These are phyloP conservation scores for Pangasianodon hypophthalmus DNA, from an alignment of 2,113 vertebrate genomes.

Conservation along the genomic window DNA sequence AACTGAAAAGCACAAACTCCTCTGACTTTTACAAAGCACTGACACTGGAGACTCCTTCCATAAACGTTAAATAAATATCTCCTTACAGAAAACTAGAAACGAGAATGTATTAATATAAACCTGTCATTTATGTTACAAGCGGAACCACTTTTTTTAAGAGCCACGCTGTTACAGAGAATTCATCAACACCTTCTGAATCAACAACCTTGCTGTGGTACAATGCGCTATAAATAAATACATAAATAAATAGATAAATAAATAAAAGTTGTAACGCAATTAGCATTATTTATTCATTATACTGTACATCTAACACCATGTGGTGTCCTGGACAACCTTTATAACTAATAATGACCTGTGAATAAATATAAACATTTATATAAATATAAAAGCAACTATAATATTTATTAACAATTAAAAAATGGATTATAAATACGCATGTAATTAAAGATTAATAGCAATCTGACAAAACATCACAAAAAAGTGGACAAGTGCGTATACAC, in stretches of 20 bases:
- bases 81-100: neutral
- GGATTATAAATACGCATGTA: neutral
- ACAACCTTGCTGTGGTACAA: neutral
- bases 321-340: neutral
- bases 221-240: neutral
- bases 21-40: too few relatives aligned
- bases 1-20: neutral
- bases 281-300: neutral
- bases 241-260: neutral
- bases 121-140: neutral
- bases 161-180: neutral
- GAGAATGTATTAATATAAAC: neutral
- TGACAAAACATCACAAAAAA: conserved; percentile 38
- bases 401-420: neutral
- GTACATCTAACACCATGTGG: neutral
- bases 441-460: neutral
- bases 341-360: neutral
- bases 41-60: neutral
- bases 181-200: neutral
- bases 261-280: neutral
- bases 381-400: neutral
- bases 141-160: neutral
- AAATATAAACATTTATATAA: neutral
- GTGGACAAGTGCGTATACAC: conserved; percentile 19
- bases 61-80: neutral